Evolutionary conservation across 2,797 vertebrate genomes (phyloP).

Genomic region (Tokudaia tokunoshimensis): DNA sequence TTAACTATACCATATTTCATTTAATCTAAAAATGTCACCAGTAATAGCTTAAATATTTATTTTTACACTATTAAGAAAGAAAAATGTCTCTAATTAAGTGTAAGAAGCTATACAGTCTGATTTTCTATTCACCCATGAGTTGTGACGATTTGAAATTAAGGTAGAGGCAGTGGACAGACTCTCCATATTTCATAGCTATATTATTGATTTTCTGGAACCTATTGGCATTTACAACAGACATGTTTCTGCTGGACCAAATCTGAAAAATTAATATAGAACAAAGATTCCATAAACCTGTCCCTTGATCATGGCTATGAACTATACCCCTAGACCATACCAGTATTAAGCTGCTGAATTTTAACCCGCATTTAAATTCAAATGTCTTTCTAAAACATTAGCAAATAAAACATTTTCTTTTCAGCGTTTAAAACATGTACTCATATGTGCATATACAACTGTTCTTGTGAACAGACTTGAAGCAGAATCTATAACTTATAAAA

Average conservation of each 20-base stretch:
- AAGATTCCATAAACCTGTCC: background rate
- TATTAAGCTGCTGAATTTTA: conserved; percentile 53
- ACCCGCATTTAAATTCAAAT: background rate
- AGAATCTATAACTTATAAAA: conserved; percentile 33
- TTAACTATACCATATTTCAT: conserved; percentile 67
- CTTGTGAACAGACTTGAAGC: conserved; percentile 35
- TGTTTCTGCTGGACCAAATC: conserved; percentile 56
- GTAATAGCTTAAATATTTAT: conserved; percentile 68
- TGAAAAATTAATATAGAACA: conserved; percentile 52
- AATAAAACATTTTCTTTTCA: conserved; percentile 33
- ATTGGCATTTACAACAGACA: background rate
- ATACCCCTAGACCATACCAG: background rate
- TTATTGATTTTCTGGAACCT: conserved; percentile 61
- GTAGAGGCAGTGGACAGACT: background rate
- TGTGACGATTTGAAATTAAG: conserved; percentile 68
- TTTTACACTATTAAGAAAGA: conserved; percentile 73
- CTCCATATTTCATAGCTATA: conserved; percentile 60
- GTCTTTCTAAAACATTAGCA: conserved; percentile 35
- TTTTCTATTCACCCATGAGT: conserved; percentile 62
- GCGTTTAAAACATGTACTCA: background rate
- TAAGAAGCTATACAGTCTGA: conserved; percentile 54
- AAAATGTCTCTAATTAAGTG: conserved; percentile 75
- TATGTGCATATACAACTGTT: background rate
- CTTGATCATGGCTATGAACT: conserved; percentile 32
- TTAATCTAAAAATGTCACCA: conserved; percentile 72